phyloP scores from a whole-genome alignment of 2,888 invertebrate species.

The Vanessa cardui region DNA sequence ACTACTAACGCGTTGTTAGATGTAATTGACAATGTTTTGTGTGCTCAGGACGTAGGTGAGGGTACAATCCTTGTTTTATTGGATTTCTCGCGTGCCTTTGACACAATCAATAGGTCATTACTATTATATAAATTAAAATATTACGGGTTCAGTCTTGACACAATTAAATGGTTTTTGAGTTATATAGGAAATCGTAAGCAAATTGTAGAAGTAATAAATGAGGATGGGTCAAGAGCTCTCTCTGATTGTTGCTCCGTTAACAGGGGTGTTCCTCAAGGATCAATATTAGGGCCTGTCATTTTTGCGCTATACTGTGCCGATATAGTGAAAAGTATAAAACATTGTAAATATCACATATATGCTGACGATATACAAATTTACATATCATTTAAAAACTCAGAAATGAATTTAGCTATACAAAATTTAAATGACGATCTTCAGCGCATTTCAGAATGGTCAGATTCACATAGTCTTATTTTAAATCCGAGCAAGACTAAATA shows the following conservation, averaged over 20 bases:
- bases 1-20: too few species aligned
- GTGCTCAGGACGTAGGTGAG: too few species aligned
- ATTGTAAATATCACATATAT: constrained; percentile 1
- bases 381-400: background rate
- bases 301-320: constrained; percentile 9
- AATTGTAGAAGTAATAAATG: background rate
- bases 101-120: background rate
- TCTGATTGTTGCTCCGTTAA: background rate
- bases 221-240: background rate
- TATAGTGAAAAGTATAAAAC: background rate
- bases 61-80: too few species aligned
- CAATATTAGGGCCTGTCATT: constrained; percentile 2
- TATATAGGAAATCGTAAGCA: background rate
- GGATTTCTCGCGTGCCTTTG: background rate
- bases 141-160: background rate
- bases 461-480: background rate
- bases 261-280: constrained; percentile 1
- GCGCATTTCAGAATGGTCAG: background rate
- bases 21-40: too few species aligned
- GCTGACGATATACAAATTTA: background rate
- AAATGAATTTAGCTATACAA: background rate
- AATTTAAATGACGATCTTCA: constrained; percentile 2
- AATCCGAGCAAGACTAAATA: background rate
- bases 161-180: background rate
- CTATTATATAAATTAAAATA: constrained; percentile 1